Evolutionary conservation across 2,888 invertebrate genomes (phyloP), one percentile per base, ranked within the genome.

Genomic region (Panorpa germanica): DNA sequence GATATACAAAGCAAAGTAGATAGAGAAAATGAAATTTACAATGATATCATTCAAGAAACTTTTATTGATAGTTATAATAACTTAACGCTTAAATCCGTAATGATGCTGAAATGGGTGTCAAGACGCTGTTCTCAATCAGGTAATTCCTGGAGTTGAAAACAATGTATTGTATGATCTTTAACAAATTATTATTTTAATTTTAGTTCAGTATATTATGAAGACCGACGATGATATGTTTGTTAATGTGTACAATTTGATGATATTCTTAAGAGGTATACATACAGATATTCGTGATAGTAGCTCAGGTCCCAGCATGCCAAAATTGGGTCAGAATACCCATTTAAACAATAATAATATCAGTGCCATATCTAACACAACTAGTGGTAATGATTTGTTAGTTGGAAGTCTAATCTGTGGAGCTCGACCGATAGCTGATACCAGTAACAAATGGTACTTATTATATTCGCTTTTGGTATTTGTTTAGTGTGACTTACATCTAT

Each of bases 211-310:
- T 55, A 59, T 85, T 13, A 61, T 86, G 50, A 86, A 86, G 57
- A 75, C 78, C 4, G 85, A 86, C 40, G 85, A 86, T 40, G 86
- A 86, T 42, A 80, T 81, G 57, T 85, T 77, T 46, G 66, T 86
- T 2, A 82, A 83, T 50, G 57, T 83, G 34, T 69, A 70, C n/a
- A 65, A 63, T 39, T 52, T 82, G 14, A 44, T 76, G 16, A 47
- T 53, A 20, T 60, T 58, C 29, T 44, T 68, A 12, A 48, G 53
- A 5, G 50, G 57, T 18, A 53, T 28, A 27, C 19, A 17, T 32
- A 6, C 13, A 31, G 5, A 37, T 31, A 23, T 23, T 14, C 8
- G 15, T 18, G 5, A 12, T 12, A 8, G 8, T 23, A 12, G 16
- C 18, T 3, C 8, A 21, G 17, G 8, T 9, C 11, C 15, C 6